Base-by-base conservation (phyloP, 1,140 invertebrate species). In the Triops cancriformis region DNA sequence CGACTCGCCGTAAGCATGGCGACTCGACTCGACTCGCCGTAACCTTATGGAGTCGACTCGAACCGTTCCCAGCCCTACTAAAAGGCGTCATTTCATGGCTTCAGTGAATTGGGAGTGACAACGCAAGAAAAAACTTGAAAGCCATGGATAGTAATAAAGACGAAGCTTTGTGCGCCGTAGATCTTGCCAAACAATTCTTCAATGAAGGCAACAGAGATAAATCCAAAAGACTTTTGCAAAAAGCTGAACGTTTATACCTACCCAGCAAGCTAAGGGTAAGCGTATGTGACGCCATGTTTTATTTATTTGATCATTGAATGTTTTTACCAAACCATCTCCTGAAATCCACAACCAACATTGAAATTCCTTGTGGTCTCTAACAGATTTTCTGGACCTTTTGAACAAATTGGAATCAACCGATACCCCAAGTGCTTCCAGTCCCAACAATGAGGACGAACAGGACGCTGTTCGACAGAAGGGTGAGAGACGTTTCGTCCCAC, bases 141-240 rank as follows among this genome's bases (percentile, higher is more conserved):
- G 78, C 31, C 73, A 96, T 97, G 91, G 96, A 98, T 82, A 91
- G 92, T 31, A 98, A 98, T 85, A 96, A 94, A 85, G 96, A 97
- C 85, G 96, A 97, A 84, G 93, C 95, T 12, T 91, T 93, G 80
- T 88, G 90, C 79, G 98, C 96, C 85, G 90, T 97, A 79, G 89
- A 92, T 79, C 87, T 96, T 28, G 96, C 94, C 5, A 89, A 94
- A 83, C 88, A 88, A 82, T 91, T 88, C 81, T 88, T 97, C 72
- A 84, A 87, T 7, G 88, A 89, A 72, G 93, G 93, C 11, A 91
- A 94, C 80, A 86, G 88, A 78, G 92, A 95, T 75, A 95, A 95
- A 83, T 95, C 96, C 0, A 90, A 94, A 81, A 93, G 93, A 84
- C 97, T 96, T 86, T 84, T 96, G 31, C 83, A 90, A 12, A 98